Evolutionary conservation across 2,888 invertebrate species (phyloP).

Genomic region (Acanthococcus lagerstroemiae): DNA sequence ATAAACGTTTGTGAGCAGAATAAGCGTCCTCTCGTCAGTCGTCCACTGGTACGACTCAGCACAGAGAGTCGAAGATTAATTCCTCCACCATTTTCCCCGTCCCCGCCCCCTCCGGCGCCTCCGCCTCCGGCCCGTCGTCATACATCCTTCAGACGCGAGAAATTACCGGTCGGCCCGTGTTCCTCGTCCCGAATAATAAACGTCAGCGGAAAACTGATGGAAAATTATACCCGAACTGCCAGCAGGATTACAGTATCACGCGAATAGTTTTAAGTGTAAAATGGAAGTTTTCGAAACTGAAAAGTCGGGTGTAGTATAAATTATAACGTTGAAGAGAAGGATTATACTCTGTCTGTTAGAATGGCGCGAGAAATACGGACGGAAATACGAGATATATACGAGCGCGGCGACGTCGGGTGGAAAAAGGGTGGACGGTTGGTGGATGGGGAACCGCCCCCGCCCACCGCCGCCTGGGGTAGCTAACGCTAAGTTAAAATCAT

Average conservation of each 20-base stretch:
- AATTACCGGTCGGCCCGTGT: background rate
- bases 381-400: slow-evolving; percentile 21
- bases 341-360: slow-evolving; percentile 19
- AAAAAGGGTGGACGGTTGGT: no score
- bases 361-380: slow-evolving; percentile 16
- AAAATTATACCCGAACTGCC: background rate
- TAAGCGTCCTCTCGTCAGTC: no score
- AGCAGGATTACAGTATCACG: slow-evolving; percentile 9
- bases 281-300: slow-evolving; percentile 19
- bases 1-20: no score
- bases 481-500: slow-evolving; percentile 12
- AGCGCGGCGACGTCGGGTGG: background rate
- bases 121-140: no score
- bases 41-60: no score
- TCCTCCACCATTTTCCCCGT: no score
- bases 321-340: slow-evolving; percentile 21
- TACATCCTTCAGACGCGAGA: background rate
- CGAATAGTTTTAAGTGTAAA: slow-evolving; percentile 10
- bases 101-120: no score
- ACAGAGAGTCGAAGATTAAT: background rate
- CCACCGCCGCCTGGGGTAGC: background rate
- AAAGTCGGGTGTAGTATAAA: slow-evolving; percentile 21
- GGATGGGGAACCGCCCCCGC: no score
- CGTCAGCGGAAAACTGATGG: background rate
- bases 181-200: background rate